phyloP scores from a whole-genome alignment of 1,140 invertebrate genomes.

The Eurosta solidaginis region DNA sequence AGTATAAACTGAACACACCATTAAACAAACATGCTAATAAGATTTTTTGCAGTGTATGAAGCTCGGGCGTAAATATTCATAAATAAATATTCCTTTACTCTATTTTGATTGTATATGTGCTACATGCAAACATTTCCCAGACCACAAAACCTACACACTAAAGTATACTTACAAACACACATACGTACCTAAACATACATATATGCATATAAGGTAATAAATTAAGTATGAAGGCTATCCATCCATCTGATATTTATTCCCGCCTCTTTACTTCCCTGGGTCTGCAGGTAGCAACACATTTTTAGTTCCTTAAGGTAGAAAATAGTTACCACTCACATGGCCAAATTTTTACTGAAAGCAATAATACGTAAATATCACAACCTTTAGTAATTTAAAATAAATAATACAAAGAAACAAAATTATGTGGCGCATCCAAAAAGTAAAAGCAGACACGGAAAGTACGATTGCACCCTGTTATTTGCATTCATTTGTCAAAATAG shows the following conservation, averaged over 20 bases:
- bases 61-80: no score
- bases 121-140: no score
- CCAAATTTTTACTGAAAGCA: background rate
- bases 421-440: background rate
- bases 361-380: background rate
- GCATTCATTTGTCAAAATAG: conserved; percentile 60
- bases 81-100: no score
- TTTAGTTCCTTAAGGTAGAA: conserved; percentile 13
- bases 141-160: no score
- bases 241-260: conserved; percentile 49
- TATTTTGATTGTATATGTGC: no score
- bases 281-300: conserved; percentile 36
- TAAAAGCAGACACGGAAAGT: background rate
- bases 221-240: conserved; percentile 59
- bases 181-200: background rate
- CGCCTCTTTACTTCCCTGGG: conserved; percentile 26
- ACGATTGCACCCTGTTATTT: conserved; percentile 58
- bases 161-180: no score
- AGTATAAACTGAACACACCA: no score
- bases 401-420: background rate
- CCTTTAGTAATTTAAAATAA: background rate
- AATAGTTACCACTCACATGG: background rate
- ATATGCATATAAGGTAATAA: conserved; percentile 45
- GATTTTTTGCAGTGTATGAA: no score
- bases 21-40: no score